A percentile compares a stretch with the other conserved stretches of the same genome.
These are phyloP conservation scores for Seira sanloemensis DNA, from an alignment of 2,888 invertebrate species.

Conservation along the genomic window DNA sequence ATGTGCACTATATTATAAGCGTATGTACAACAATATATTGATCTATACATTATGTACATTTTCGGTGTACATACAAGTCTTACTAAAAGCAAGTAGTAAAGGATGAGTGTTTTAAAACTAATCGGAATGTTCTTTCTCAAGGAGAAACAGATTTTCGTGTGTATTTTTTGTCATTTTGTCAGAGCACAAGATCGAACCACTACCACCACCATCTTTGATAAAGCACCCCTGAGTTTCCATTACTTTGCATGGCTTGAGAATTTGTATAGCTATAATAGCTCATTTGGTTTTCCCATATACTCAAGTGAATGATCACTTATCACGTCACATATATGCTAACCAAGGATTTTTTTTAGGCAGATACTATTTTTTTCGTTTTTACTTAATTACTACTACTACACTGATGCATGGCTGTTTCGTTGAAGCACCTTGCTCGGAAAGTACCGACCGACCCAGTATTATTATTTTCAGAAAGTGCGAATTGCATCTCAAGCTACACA, in stretches of 20 bases:
- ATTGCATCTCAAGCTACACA: neutral
- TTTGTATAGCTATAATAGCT: no score
- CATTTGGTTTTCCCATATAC: no score
- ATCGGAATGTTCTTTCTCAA: neutral
- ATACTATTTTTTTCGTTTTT: neutral
- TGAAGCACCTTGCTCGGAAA: neutral
- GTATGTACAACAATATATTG: slow-evolving; percentile 26
- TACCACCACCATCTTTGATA: slow-evolving; percentile 13
- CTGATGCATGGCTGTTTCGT: no score
- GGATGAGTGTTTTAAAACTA: slow-evolving; percentile 47
- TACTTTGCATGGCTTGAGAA: slow-evolving; percentile 13
- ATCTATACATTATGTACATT: slow-evolving; percentile 42
- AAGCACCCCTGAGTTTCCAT: neutral
- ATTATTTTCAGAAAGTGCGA: slow-evolving; percentile 18
- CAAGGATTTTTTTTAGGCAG: neutral
- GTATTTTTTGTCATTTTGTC: neutral
- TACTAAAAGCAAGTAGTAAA: slow-evolving; percentile 46
- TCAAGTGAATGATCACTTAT: no score
- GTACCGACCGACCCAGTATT: slow-evolving; percentile 34
- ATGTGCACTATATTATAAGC: neutral
- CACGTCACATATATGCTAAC: neutral
- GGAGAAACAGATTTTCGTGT: no score
- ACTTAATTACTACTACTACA: no score
- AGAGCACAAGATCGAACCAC: neutral
- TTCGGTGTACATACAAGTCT: slow-evolving; percentile 50